These are phyloP conservation scores for Reticulitermes speratus DNA, from an alignment of 1,140 invertebrate species.

Conservation along the genomic window DNA sequence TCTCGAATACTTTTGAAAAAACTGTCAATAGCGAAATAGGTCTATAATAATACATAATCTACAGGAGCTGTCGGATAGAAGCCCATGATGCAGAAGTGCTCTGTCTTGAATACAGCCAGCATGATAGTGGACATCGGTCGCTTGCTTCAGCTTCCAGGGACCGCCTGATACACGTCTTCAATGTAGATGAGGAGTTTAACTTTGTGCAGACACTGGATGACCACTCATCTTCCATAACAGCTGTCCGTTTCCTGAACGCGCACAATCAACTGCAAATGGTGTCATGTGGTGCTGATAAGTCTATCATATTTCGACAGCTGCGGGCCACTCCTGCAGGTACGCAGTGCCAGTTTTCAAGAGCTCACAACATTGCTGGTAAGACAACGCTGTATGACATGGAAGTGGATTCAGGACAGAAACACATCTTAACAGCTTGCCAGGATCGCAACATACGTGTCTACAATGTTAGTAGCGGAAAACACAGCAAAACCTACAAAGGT, in stretches of 20 bases:
- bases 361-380: constrained; percentile 88
- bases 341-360: constrained; percentile 73
- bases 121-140: constrained; percentile 57
- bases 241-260: constrained; percentile 78
- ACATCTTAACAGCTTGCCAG: constrained; percentile 92
- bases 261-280: constrained; percentile 80
- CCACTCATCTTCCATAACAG: constrained; percentile 93
- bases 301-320: constrained; percentile 85
- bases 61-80: constrained; percentile 78
- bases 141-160: constrained; percentile 91
- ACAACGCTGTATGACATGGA: constrained; percentile 98
- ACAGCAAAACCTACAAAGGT: constrained; percentile 89
- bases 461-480: constrained; percentile 84
- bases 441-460: constrained; percentile 95
- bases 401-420: constrained; percentile 84
- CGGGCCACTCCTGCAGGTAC: constrained; percentile 53
- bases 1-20: too few species aligned
- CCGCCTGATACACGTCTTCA: constrained; percentile 92
- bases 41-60: constrained; percentile 64
- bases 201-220: constrained; percentile 93
- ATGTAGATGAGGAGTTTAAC: constrained; percentile 82
- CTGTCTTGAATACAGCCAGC: constrained; percentile 82
- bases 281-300: constrained; percentile 96
- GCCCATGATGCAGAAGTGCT: constrained; percentile 98
- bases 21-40: too few species aligned